phyloP scores from a whole-genome alignment of 2,113 vertebrate species.

The Poeciliopsis turrubarensis region DNA sequence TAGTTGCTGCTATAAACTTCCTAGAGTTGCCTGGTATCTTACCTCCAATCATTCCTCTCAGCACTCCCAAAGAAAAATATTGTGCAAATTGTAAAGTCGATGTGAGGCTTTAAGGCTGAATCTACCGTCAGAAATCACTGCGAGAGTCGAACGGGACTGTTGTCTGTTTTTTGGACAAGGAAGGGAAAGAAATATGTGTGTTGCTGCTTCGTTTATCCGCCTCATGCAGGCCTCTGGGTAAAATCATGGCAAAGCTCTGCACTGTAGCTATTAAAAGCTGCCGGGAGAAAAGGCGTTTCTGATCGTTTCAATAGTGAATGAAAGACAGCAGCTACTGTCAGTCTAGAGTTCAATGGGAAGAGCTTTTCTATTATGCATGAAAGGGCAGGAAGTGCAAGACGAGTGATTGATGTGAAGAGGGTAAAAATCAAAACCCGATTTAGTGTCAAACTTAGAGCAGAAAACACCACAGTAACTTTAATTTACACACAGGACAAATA shows the following conservation, averaged over 20 bases:
- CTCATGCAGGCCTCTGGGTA: slow-evolving; percentile 36
- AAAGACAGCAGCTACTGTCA: slow-evolving; percentile 36
- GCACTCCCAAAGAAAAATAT: neutral
- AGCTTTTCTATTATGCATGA: slow-evolving; percentile 30
- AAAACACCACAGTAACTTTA: neutral
- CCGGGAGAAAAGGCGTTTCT: slow-evolving; percentile 22
- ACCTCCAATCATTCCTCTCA: neutral
- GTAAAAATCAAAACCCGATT: slow-evolving; percentile 1
- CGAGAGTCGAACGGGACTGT: neutral
- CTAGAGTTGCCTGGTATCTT: slow-evolving; percentile 10
- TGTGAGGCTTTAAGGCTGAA: neutral
- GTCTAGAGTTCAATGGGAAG: slow-evolving; percentile 21
- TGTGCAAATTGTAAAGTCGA: neutral
- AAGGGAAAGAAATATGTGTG: neutral
- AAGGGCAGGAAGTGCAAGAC: slow-evolving; percentile 6
- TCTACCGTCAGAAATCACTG: neutral
- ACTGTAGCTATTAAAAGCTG: slow-evolving; percentile 40
- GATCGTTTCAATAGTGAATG: slow-evolving; percentile 49
- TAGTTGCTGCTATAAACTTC: neutral
- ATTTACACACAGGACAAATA: no score
- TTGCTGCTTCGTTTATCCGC: neutral
- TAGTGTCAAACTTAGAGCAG: neutral
- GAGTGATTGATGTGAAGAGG: neutral
- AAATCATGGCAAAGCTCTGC: neutral
- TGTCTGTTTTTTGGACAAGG: neutral